Conservation (phyloP, 2,797 vertebrate genomes). For the Pyrocephalus nanus region DNA sequence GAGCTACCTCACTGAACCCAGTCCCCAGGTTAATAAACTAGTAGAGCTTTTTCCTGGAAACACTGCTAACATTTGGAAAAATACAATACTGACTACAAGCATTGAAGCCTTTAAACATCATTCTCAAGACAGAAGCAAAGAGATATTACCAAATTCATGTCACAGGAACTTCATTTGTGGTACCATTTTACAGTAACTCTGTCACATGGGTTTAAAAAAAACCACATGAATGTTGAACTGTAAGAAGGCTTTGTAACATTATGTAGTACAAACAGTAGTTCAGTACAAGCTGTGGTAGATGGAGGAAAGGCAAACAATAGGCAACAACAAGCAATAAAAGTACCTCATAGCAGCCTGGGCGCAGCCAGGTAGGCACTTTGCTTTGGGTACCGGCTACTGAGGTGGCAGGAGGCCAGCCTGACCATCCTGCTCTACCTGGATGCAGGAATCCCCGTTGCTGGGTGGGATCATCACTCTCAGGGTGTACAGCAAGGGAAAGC, state of each 20-base stretch:
- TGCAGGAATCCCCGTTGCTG: neutral
- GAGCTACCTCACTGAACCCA: neutral
- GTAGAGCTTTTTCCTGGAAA: neutral
- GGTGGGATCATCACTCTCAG: neutral
- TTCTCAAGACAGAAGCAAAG: neutral
- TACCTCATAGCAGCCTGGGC: neutral
- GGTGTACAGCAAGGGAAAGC: neutral
- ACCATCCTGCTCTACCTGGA: neutral
- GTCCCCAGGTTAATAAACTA: neutral
- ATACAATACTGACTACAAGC: neutral
- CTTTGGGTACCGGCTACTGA: neutral
- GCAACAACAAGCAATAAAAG: accelerated
- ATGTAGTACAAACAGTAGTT: neutral
- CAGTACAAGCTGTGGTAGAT: neutral
- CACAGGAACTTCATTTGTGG: neutral
- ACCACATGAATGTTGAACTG: accelerated
- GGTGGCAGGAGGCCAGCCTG: neutral
- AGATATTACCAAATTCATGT: neutral
- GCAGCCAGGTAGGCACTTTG: neutral
- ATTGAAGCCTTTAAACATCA: neutral
- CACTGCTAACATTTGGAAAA: neutral
- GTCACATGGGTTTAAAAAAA: neutral
- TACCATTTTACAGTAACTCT: neutral
- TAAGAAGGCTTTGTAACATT: neutral
- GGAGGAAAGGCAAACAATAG: neutral